Evolutionary conservation across 2,888 invertebrate genomes (phyloP).

Genomic region (Perizoma affinitatum): DNA sequence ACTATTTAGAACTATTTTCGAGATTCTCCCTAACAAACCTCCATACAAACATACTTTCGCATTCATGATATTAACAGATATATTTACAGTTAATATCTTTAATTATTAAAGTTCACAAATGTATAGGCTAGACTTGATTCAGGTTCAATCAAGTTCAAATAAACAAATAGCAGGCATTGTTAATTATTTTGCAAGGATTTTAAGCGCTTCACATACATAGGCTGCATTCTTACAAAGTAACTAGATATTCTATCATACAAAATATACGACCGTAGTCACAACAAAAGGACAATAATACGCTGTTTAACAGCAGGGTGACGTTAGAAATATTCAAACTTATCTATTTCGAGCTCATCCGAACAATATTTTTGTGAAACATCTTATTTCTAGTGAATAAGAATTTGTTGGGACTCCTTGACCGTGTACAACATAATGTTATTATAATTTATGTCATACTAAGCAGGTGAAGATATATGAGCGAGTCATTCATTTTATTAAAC

Average conservation of each 20-base stretch:
- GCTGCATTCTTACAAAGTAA: conserved; percentile 15
- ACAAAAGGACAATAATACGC: conserved; percentile 53
- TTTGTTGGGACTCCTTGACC: conserved; percentile 81
- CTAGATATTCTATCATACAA: conserved; percentile 39
- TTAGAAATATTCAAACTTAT: conserved; percentile 61
- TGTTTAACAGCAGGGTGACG: conserved; percentile 59
- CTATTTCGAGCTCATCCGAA: conserved; percentile 67
- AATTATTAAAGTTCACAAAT: too few relatives aligned
- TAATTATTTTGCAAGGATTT: too few relatives aligned
- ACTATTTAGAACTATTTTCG: too few relatives aligned
- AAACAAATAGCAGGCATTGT: too few relatives aligned
- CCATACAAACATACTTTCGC: too few relatives aligned
- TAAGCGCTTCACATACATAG: not conserved
- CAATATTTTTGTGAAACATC: conserved; percentile 72
- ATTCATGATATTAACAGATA: too few relatives aligned
- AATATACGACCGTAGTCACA: conserved; percentile 50
- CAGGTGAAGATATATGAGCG: conserved; percentile 83
- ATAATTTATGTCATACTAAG: conserved; percentile 84
- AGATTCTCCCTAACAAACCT: too few relatives aligned
- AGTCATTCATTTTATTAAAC: conserved; percentile 83
- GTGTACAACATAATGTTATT: conserved; percentile 83
- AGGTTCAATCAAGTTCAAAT: too few relatives aligned
- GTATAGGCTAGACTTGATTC: too few relatives aligned
- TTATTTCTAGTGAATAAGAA: conserved; percentile 81
- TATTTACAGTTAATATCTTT: too few relatives aligned